Conservation (phyloP, 2,888 invertebrate species). For the Malthinus seriepunctatus region DNA sequence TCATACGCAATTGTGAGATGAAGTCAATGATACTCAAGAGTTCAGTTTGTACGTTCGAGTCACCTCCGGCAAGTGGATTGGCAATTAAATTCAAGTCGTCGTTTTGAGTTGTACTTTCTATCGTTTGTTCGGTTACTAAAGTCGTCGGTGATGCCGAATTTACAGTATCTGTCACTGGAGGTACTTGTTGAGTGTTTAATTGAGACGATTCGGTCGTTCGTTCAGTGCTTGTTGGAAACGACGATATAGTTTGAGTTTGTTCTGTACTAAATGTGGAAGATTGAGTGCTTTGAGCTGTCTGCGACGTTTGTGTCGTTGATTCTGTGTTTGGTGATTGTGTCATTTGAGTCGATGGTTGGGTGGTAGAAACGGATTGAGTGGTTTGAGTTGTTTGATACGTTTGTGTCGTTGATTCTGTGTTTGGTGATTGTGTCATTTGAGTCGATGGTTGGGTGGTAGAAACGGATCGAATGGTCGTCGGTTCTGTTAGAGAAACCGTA, state of each 20-base stretch:
- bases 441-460: slow-evolving; percentile 21
- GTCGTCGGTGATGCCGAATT: too few species aligned
- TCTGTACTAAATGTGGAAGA: too few species aligned
- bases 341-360: background rate
- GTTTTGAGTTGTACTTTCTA: too few species aligned
- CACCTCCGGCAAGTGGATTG: background rate
- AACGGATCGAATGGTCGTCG: slow-evolving; percentile 8
- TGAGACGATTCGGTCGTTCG: too few species aligned
- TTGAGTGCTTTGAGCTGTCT: too few species aligned
- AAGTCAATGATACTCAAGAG: background rate
- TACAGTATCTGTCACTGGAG: too few species aligned
- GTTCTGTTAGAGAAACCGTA: slow-evolving; percentile 44
- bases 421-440: slow-evolving; percentile 21
- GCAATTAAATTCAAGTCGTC: background rate
- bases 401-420: background rate
- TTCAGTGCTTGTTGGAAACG: too few species aligned
- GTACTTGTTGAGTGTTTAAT: too few species aligned
- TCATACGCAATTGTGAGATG: background rate
- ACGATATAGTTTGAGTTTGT: too few species aligned
- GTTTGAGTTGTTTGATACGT: too few species aligned
- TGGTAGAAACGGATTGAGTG: too few species aligned
- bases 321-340: background rate
- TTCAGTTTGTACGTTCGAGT: background rate
- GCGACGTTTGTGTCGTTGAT: slow-evolving; percentile 4
- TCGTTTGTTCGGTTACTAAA: too few species aligned